Evolutionary conservation across 1,140 invertebrate genomes (phyloP), one percentile per base, ranked within the genome.

Genomic region (Ladona fulva): DNA sequence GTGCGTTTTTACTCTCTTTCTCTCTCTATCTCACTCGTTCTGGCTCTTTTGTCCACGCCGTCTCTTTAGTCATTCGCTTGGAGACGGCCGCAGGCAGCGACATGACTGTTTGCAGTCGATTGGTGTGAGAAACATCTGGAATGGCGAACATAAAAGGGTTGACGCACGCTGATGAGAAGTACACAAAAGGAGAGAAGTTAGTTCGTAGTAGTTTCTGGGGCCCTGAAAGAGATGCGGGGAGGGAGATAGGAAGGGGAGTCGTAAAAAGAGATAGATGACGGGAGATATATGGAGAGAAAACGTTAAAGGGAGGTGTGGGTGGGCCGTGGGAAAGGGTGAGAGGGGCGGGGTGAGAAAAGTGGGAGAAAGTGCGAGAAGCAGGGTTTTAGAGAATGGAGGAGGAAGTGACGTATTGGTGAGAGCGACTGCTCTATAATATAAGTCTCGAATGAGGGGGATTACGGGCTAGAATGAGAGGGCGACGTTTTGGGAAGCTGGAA

Each of bases 171-270:
- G 52, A 66, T 66, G 52, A 66, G 52, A 66, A 66, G n/a, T 22
- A 66, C 52, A 66, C 52, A 66, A 66, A 66, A 66, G 52, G 52
- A 66, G 52, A 66, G 52, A 66, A 66, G 52, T 66, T 66, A 66
- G 52, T 66, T 66, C 52, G 52, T 66, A 22, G 52, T 66, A 22
- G 52, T 66, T 37, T 66, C 12, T 12, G n/a, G n/a, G n/a, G n/a
- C 16, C 16, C 52, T 66, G 52, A 66, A 66, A 66, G 52, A 66
- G 52, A 66, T 66, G 52, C 52, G 52, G 3, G 52, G 52, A 22
- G n/a, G 52, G 52, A 66, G 52, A 66, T 66, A 22, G 52, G 52
- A 22, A 66, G 52, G 52, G 52, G 52, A 12, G 29, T 37, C 29
- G 29, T 37, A 37, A 37, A 37, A 37, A 37, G n/a, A n/a, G n/a